Percentiles rank a stretch among this genome's conserved stretches.
These are phyloP conservation scores for Xestia rhomboidea DNA, from an alignment of 2,888 invertebrate species.

Conservation along the genomic window DNA sequence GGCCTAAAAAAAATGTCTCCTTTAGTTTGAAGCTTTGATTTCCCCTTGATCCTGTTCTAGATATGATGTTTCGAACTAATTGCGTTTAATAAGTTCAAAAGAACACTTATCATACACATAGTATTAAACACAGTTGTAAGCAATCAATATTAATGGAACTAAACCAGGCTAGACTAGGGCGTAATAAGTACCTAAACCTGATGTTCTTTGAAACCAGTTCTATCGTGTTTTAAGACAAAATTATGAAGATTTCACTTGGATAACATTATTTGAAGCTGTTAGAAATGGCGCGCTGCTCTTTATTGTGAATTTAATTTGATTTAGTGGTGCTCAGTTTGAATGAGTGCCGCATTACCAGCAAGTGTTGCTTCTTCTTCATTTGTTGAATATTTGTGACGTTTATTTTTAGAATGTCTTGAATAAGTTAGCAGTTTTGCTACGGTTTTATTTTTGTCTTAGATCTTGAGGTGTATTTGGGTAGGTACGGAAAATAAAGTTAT, in stretches of 20 bases:
- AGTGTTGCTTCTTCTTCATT: conserved; percentile 59
- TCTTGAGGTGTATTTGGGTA: not conserved
- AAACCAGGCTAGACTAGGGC: not conserved
- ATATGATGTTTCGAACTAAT: not conserved
- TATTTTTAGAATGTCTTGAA: conserved; percentile 46
- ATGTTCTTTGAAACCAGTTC: conserved; percentile 3
- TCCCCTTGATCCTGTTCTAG: not conserved
- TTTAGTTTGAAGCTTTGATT: too few relatives aligned
- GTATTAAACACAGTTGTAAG: too few relatives aligned
- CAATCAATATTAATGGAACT: too few relatives aligned
- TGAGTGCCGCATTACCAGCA: conserved; percentile 56
- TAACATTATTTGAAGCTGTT: conserved; percentile 50
- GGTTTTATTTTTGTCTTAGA: not conserved
- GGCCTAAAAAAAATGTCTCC: too few relatives aligned
- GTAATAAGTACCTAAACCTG: not conserved
- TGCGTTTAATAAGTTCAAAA: not conserved
- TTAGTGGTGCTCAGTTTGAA: conserved; percentile 59
- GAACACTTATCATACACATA: too few relatives aligned
- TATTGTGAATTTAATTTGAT: conserved; percentile 67
- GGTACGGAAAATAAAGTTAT: not conserved
- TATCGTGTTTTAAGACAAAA: conserved; percentile 34
- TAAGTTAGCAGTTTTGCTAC: conserved; percentile 18
- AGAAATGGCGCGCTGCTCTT: conserved; percentile 53
- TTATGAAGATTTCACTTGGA: conserved; percentile 42
- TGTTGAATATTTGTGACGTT: conserved; percentile 49